Base-by-base conservation (phyloP, 2,113 vertebrate genomes). In the Barbus barbus region DNA sequence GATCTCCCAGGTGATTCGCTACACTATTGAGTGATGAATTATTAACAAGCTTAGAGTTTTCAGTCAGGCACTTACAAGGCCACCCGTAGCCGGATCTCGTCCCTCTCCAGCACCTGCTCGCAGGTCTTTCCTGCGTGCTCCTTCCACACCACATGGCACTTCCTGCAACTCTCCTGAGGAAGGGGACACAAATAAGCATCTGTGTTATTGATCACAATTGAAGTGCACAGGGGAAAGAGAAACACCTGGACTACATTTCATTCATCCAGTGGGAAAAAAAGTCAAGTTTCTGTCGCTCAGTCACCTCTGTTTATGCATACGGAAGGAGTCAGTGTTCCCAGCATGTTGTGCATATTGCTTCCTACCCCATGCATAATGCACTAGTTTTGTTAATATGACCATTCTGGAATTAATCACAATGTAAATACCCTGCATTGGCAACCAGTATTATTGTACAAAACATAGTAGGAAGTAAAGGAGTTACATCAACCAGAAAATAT, bases 61-160 rank as follows among this genome's bases (percentile, higher is more conserved):
- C 11, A 28, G 67, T 31, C 12, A 51, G 81, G 18, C 71, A 96
- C 97, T 97, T 91, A 98, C 97, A 98, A 94, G 51, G 96, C 95
- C 1, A 97, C 97, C 84, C 97, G 95, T 91, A 97, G 97, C 87
- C 95, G 96, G 89, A 98, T 97, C 93, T 98, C 97, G 36, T 98
- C 96, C 83, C 95, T 95, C 90, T 98, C 97, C 71, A 97, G 94
- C 90, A 98, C 95, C 91, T 98, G 95, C 89, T 97, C 96, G 0
- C 97, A 98, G 44, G 96, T 97, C 91, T 97, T 96, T 85, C 96
- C 97, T 28, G 93, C 94, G 83, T 99, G 97, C 84, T 96, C 96
- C 91, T 98, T 99, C 97, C 97, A 99, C 88, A 97, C 93, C 71
- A 97, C 96, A 83, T 98, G 96, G 90, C 97, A 98, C 89, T 97